Percentiles rank a stretch among this genome's conserved stretches.
These are phyloP conservation scores for Mirza zaza DNA, from an alignment of 2,113 vertebrate genomes.

Conservation along the genomic window DNA sequence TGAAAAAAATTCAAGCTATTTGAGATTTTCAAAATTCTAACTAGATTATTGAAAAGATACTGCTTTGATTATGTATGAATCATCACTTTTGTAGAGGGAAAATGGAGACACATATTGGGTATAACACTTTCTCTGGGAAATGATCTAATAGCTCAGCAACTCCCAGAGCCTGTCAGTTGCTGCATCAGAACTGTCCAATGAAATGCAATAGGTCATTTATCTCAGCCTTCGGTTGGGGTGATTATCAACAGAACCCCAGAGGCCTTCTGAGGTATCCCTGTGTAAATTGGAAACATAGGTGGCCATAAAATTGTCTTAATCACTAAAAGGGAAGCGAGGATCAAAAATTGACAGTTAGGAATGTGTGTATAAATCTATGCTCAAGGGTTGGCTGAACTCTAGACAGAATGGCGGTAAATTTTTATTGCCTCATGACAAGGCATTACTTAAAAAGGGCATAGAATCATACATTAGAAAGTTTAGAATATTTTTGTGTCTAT, in stretches of 20 bases:
- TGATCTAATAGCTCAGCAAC: background rate
- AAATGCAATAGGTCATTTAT: background rate
- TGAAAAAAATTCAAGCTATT: background rate
- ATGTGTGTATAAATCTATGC: constrained; percentile 17
- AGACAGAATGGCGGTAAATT: background rate
- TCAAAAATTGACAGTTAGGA: background rate
- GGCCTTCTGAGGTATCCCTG: background rate
- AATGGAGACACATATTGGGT: background rate
- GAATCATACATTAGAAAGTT: background rate
- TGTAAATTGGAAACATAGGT: background rate
- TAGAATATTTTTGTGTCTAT: constrained; percentile 2
- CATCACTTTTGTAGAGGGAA: background rate
- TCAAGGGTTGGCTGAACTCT: background rate
- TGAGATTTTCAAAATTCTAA: constrained; percentile 51
- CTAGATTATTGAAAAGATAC: background rate
- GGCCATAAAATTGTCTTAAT: constrained; percentile 35
- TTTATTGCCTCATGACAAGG: background rate
- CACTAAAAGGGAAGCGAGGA: background rate
- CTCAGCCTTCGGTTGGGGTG: background rate
- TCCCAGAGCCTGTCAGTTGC: background rate
- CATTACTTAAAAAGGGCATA: background rate
- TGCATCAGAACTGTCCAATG: background rate
- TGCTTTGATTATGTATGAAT: constrained; percentile 26
- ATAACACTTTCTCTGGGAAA: background rate
- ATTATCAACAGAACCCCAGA: background rate